Percentiles rank a stretch among this genome's conserved stretches.
These are phyloP conservation scores for Tetramorium parvispinum DNA, from an alignment of 1,140 invertebrate species.

Conservation along the genomic window DNA sequence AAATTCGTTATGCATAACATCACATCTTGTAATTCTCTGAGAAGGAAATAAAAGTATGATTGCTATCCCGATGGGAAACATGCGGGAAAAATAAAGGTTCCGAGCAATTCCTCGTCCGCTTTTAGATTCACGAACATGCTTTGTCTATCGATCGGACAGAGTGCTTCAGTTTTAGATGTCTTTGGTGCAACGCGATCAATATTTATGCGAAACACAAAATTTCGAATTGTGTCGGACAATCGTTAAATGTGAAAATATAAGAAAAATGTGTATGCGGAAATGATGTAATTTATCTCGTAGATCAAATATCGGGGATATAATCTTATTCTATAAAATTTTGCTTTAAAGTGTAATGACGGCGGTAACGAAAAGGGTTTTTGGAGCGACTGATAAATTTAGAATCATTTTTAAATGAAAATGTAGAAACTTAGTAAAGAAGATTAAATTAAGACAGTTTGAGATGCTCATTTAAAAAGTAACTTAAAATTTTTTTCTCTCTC, in stretches of 20 bases:
- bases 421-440: not conserved
- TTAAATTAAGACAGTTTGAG: not conserved
- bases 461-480: not conserved
- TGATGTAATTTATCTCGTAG: not conserved
- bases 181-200: slow-evolving; percentile 75
- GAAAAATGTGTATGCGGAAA: not conserved
- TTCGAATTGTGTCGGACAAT: slow-evolving; percentile 2
- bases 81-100: slow-evolving; percentile 46
- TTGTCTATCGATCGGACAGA: slow-evolving; percentile 69
- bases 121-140: slow-evolving; percentile 74
- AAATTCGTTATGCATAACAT: slow-evolving; percentile 32
- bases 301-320: not conserved
- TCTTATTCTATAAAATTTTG: not conserved
- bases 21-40: slow-evolving; percentile 14
- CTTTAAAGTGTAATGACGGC: not conserved
- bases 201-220: slow-evolving; percentile 65
- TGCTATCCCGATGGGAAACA: slow-evolving; percentile 7
- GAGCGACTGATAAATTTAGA: not conserved
- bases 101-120: slow-evolving; percentile 60
- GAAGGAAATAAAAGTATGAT: slow-evolving; percentile 28
- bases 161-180: slow-evolving; percentile 61
- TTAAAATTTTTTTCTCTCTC: not conserved
- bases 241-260: not conserved
- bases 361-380: not conserved
- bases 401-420: not conserved